These are phyloP conservation scores for Trachurus trachurus DNA, from an alignment of 2,797 vertebrate genomes.

Conservation along the genomic window DNA sequence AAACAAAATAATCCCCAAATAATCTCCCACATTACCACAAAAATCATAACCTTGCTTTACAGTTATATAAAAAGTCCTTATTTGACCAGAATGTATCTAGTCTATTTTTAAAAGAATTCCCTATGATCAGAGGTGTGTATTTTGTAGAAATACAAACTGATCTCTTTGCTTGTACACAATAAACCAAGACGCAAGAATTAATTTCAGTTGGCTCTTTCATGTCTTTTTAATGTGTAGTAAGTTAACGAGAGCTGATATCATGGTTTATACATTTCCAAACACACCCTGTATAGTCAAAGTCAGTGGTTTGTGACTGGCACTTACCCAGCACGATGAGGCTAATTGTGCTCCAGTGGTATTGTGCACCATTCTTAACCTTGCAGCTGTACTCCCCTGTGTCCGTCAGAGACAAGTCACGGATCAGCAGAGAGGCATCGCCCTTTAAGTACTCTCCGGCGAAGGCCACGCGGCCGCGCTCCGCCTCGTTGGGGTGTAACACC, in stretches of 20 bases:
- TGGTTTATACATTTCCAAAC: background rate
- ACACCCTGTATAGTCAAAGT: background rate
- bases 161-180: no score
- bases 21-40: no score
- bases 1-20: no score
- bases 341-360: constrained; percentile 91
- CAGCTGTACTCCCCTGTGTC: constrained; percentile 95
- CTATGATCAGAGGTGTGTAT: no score
- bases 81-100: no score
- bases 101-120: no score
- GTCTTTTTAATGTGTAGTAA: background rate
- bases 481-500: constrained; percentile 89
- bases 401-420: constrained; percentile 89
- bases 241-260: background rate
- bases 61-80: no score
- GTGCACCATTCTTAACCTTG: constrained; percentile 94
- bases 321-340: constrained; percentile 92
- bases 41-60: no score
- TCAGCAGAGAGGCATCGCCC: constrained; percentile 92
- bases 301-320: constrained; percentile 33
- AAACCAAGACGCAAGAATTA: no score
- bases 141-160: no score
- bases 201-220: background rate
- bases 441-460: constrained; percentile 92
- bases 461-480: constrained; percentile 87